Evolutionary conservation across 2,797 vertebrate species (phyloP).

Genomic region (Coccyzus lansbergi): DNA sequence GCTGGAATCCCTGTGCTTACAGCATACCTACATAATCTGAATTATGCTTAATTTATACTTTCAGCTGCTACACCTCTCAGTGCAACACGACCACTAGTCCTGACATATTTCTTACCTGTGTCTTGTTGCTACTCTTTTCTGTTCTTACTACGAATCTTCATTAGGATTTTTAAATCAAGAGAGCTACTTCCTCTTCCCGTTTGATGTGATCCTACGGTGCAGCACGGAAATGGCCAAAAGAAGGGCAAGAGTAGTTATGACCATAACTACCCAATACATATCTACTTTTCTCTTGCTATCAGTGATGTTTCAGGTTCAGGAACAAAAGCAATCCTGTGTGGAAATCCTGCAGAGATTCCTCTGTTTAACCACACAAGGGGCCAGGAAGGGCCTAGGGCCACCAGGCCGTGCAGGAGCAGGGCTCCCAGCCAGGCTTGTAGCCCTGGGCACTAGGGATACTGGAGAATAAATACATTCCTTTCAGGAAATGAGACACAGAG

Average conservation of each 20-base stretch:
- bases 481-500: not conserved
- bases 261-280: not conserved
- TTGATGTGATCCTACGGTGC: not conserved
- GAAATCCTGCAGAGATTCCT: not conserved
- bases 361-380: not conserved
- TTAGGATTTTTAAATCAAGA: not conserved
- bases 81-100: not conserved
- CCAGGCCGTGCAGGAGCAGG: not conserved
- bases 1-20: not conserved
- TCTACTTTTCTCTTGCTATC: not conserved
- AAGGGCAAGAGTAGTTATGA: not conserved
- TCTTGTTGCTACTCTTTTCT: not conserved
- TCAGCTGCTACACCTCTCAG: not conserved
- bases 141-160: not conserved
- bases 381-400: not conserved
- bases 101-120: not conserved
- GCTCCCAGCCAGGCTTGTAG: not conserved
- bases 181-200: not conserved
- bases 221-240: not conserved
- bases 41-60: not conserved
- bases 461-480: conserved; percentile 32
- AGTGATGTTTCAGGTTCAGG: not conserved
- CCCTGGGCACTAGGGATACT: not conserved
- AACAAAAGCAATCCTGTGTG: not conserved
- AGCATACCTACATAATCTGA: fast-evolving